Evolutionary conservation across 2,888 invertebrate genomes (phyloP).

Genomic region (Ochropacha duplaris): DNA sequence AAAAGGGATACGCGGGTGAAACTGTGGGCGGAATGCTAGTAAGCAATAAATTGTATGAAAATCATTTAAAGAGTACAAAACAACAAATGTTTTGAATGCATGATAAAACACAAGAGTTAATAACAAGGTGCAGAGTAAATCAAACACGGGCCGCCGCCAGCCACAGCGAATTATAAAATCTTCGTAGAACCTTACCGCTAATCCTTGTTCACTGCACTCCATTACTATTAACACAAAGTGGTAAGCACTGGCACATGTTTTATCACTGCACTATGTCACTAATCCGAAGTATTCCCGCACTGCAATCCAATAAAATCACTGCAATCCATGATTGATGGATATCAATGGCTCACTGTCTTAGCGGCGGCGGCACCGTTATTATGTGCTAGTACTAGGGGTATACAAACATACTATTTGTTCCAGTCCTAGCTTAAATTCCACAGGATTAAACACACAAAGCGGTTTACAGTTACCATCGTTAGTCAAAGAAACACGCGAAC

Average conservation of each 20-base stretch:
- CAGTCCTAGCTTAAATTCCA: background rate
- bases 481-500: background rate
- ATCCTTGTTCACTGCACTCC: slow-evolving; percentile 58
- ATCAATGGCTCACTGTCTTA: slow-evolving; percentile 49
- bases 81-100: background rate
- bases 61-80: background rate
- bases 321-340: slow-evolving; percentile 67
- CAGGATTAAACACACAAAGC: background rate
- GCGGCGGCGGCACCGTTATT: slow-evolving; percentile 70
- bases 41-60: background rate
- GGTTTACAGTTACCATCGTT: background rate
- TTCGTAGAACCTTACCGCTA: background rate
- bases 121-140: slow-evolving; percentile 69
- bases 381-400: slow-evolving; percentile 54
- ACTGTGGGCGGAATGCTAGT: too few species aligned
- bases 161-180: slow-evolving; percentile 47
- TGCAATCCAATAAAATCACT: slow-evolving; percentile 79
- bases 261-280: slow-evolving; percentile 73
- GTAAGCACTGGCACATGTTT: slow-evolving; percentile 66
- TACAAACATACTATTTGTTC: slow-evolving; percentile 15
- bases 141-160: slow-evolving; percentile 72
- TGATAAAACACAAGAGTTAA: slow-evolving; percentile 53
- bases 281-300: slow-evolving; percentile 66
- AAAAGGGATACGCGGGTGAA: too few species aligned
- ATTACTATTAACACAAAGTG: slow-evolving; percentile 32